These are phyloP conservation scores for Thamnophis sirtalis DNA, from an alignment of 2,113 vertebrate genomes.

Conservation along the genomic window DNA sequence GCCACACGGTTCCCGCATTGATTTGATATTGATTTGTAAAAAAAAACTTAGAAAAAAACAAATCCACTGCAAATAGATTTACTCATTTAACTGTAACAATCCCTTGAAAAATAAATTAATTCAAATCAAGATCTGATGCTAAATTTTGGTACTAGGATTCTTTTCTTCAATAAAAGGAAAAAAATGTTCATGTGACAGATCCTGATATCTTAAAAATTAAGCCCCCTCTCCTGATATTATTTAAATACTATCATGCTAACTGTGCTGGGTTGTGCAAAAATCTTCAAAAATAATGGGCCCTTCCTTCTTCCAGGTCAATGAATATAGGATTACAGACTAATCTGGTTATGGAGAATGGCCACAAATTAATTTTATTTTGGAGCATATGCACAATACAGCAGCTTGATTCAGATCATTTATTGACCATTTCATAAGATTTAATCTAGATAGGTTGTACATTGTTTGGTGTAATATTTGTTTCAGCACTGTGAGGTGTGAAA, in stretches of 20 bases:
- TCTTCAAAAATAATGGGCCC: neutral
- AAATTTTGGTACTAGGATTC: neutral
- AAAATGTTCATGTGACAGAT: neutral
- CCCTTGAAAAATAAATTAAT: neutral
- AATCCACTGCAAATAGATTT: neutral
- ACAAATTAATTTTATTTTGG: neutral
- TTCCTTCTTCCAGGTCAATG: neutral
- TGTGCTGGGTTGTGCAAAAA: neutral
- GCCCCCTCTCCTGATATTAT: neutral
- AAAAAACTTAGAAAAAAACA: too few species aligned
- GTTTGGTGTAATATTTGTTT: neutral
- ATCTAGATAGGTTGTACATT: neutral
- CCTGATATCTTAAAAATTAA: neutral
- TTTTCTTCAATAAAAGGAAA: neutral
- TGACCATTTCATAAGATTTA: neutral
- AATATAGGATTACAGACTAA: neutral
- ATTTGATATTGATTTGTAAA: too few species aligned
- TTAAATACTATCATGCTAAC: neutral
- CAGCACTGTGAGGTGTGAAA: neutral
- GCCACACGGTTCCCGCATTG: too few species aligned
- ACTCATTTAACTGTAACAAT: neutral
- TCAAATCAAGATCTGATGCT: neutral
- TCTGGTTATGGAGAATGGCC: neutral
- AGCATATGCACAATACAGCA: neutral
- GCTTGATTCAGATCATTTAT: neutral